Base-by-base conservation (phyloP, 1,140 invertebrate genomes). In the Drosophila asahinai region DNA sequence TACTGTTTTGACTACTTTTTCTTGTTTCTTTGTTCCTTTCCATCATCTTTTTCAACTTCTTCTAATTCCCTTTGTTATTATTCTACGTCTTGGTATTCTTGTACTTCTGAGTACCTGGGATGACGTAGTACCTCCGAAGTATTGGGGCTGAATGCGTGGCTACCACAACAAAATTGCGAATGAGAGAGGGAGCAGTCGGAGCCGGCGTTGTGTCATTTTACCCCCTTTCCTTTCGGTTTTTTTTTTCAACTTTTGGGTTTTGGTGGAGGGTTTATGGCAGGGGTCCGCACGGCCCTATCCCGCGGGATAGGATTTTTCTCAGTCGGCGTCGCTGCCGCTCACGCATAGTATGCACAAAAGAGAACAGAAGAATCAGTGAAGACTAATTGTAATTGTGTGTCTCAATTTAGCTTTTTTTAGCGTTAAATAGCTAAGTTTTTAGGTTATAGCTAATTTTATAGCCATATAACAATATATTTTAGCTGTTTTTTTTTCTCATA, bases 141-240 rank as follows among this genome's bases (percentile, higher is more conserved):
- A 49, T 40, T 33, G 22, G 36, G 25, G 36, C 48, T 38, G 67
- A 67, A 36, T 62, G 63, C 59, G 40, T 61, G 30, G 64, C 67
- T 71, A 71, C 63, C 67, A 71, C 67, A 71, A 71, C 64, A 71
- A 68, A 71, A 68, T 68, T 33, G 6, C 67, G 30, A 68, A 68
- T 68, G 49, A 57, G 67, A 55, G 64, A 71, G 64, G 63, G 11
- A 48, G n/a, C 14, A 25, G 33, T 47, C 36, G 14, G 22, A 30
- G 63, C 40, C 63, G 63, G 40, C 48, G 40, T 68, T 71, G 49
- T 68, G 42, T 47, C 67, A 70, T 36, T 45, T 36, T 43, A 25
- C 22, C 47, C 47, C 60, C n/a, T 70, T 65, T 45, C 48, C 15
- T 12, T 54, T 43, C 22, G 40, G 25, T 52, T 52, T 52, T 12